phyloP scores from a whole-genome alignment of 92 coral and sea anemone species.

The Montipora capitata region DNA sequence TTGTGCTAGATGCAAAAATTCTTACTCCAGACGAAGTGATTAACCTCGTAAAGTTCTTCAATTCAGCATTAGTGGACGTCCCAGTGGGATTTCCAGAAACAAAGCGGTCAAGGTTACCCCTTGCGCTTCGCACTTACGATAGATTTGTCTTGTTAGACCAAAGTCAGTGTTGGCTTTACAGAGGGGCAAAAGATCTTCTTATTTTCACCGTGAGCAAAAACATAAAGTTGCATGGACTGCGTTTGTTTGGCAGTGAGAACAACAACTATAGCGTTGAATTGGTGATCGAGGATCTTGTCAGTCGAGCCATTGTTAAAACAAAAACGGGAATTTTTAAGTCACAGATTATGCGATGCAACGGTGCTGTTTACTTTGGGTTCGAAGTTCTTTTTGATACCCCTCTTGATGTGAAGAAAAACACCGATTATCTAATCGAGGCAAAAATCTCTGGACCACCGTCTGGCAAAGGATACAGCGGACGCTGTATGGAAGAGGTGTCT shows the following conservation, averaged over 20 bases:
- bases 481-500: not conserved
- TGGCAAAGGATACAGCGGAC: not conserved
- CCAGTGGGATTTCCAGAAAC: too few relatives aligned
- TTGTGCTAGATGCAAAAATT: too few relatives aligned
- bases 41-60: too few relatives aligned
- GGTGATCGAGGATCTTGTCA: not conserved
- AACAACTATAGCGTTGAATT: not conserved
- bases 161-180: not conserved
- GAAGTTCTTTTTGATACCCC: not conserved
- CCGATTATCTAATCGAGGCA: not conserved
- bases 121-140: too few relatives aligned
- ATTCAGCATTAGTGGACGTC: too few relatives aligned
- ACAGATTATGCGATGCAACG: not conserved
- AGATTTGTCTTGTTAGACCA: too few relatives aligned
- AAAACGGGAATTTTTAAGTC: conserved; percentile 3
- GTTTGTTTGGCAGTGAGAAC: conserved; percentile 5
- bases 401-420: not conserved
- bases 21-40: too few relatives aligned
- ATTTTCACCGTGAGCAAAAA: not conserved
- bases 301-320: not conserved
- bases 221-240: conserved; percentile 4
- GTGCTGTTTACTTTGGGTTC: not conserved
- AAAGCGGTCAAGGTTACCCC: too few relatives aligned
- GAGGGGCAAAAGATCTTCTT: not conserved
- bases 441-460: not conserved